phyloP scores from a whole-genome alignment of 2,797 vertebrate genomes.

The Aplochiton taeniatus region DNA sequence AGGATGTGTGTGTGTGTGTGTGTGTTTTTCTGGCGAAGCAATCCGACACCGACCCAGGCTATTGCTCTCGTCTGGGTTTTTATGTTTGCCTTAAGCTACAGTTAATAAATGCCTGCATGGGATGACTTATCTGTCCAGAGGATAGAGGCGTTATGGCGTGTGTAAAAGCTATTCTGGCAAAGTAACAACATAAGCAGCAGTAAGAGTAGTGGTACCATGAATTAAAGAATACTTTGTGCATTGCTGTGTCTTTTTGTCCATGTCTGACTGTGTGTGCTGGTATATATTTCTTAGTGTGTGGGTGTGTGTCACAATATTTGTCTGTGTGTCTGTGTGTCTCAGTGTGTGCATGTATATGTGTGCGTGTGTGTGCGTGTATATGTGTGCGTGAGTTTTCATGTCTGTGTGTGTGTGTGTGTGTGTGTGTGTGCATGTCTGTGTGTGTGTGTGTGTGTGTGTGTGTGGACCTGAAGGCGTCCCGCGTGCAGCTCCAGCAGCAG shows the following conservation, averaged over 20 bases:
- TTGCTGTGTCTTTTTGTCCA: background rate
- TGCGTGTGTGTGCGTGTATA: background rate
- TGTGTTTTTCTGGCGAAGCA: conserved; percentile 42
- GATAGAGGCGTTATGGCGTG: background rate
- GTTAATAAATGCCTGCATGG: conserved; percentile 42
- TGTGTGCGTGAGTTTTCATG: background rate
- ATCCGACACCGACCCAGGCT: conserved; percentile 47
- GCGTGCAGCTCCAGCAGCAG: conserved; percentile 81
- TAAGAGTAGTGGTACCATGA: background rate
- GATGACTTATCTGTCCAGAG: background rate
- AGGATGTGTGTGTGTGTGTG: too few relatives aligned
- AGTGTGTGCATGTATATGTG: conserved; percentile 1
- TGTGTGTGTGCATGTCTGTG: conserved; percentile 3
- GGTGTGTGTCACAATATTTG: background rate
- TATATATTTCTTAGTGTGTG: background rate
- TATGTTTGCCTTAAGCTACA: conserved; percentile 33
- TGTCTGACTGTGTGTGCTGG: background rate
- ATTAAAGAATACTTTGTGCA: too few relatives aligned
- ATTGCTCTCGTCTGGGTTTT: conserved; percentile 17
- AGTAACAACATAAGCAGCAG: background rate
- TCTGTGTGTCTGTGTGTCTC: background rate
- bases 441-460: background rate
- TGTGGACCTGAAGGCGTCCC: conserved; percentile 77
- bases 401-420: too few relatives aligned
- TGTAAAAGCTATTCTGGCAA: too few relatives aligned